phyloP scores from a whole-genome alignment of 2,113 vertebrate genomes.

The Vicugna pacos region DNA sequence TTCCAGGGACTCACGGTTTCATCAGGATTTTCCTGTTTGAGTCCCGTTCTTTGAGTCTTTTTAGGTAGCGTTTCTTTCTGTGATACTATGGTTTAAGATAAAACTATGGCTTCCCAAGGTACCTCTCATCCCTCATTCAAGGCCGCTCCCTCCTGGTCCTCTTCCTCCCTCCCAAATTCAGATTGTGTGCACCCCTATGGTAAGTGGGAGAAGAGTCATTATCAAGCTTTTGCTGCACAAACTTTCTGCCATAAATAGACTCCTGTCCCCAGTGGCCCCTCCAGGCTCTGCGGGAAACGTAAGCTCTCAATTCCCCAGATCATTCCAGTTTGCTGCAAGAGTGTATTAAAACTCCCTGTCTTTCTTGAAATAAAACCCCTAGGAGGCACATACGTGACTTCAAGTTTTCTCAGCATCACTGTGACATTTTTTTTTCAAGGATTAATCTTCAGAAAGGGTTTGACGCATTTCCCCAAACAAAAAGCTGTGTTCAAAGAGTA shows the following conservation, averaged over 20 bases:
- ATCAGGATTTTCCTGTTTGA: neutral
- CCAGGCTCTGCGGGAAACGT: neutral
- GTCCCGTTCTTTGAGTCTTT: neutral
- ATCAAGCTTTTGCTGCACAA: neutral
- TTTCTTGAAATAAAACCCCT: slow-evolving; percentile 50
- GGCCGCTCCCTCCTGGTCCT: neutral
- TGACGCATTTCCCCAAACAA: neutral
- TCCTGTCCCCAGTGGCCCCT: neutral
- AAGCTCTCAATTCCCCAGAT: neutral
- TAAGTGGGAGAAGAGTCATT: neutral
- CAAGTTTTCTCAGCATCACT: neutral
- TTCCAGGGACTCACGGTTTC: neutral
- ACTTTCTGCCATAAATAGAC: neutral
- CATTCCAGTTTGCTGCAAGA: neutral
- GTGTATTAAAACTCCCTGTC: neutral
- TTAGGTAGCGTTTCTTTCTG: neutral
- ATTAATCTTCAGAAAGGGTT: neutral
- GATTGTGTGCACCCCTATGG: neutral
- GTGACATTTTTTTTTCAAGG: neutral
- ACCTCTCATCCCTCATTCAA: neutral
- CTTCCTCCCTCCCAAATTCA: neutral
- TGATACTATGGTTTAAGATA: neutral
- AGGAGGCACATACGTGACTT: neutral
- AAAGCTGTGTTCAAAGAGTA: neutral
- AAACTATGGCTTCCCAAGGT: neutral